Percentiles rank a stretch among this genome's conserved stretches.
Conservation (phyloP, 2,113 vertebrate species). For the Peromyscus californicus region DNA sequence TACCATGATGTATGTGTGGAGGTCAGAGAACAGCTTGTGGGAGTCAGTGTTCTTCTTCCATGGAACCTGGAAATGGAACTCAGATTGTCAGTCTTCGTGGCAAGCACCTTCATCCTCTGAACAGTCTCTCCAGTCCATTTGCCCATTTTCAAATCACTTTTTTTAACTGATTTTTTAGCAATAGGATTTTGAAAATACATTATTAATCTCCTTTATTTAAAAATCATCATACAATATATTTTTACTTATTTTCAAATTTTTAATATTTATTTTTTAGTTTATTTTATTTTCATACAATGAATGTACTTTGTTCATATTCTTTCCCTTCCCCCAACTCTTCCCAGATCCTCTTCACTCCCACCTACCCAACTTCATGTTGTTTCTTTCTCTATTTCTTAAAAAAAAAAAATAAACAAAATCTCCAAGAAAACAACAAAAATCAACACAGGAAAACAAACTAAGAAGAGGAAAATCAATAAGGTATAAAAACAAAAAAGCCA, state of each 20-base stretch:
- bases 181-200: neutral
- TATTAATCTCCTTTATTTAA: neutral
- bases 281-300: neutral
- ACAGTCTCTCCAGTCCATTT: neutral
- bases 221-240: neutral
- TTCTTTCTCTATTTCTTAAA: neutral
- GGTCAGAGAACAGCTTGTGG: neutral
- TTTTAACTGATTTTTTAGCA: neutral
- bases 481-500: too few relatives aligned
- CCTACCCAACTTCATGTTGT: neutral
- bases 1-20: neutral
- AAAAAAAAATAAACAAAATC: neutral
- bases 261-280: neutral
- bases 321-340: neutral
- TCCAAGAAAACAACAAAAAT: neutral
- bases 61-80: neutral
- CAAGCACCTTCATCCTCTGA: neutral
- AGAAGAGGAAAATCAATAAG: neutral
- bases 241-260: neutral
- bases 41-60: neutral
- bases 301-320: neutral
- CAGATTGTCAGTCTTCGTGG: neutral
- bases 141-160: neutral
- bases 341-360: too few relatives aligned
- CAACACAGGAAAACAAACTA: neutral